phyloP scores from a whole-genome alignment of 1,140 invertebrate species.

The Aphelenchoides avenae region DNA sequence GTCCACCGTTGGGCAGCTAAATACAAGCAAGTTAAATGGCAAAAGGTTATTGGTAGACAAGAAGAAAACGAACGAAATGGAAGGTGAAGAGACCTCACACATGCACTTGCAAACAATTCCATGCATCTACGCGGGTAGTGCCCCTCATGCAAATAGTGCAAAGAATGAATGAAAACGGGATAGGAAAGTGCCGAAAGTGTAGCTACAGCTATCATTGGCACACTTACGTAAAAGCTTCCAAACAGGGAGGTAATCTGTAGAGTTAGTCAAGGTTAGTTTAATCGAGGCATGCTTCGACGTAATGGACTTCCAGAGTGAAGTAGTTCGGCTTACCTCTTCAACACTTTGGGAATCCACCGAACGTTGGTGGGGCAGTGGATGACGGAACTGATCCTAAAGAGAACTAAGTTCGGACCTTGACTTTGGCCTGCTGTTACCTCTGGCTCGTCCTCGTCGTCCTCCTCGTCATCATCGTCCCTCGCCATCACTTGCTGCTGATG shows the following conservation, averaged over 20 bases:
- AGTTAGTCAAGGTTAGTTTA: constrained; percentile 1
- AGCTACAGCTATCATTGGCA: constrained; percentile 1
- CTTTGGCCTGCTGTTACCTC: not conserved
- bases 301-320: not conserved
- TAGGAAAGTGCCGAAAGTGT: constrained; percentile 16
- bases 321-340: constrained; percentile 42
- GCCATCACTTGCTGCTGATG: constrained; percentile 3
- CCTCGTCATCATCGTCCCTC: constrained; percentile 22
- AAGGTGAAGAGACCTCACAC: not conserved
- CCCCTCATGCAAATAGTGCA: too few species aligned
- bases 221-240: constrained; percentile 56
- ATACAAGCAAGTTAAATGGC: constrained; percentile 11
- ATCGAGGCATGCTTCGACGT: not conserved
- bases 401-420: not conserved
- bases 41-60: too few species aligned
- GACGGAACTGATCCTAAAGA: not conserved
- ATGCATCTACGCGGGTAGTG: too few species aligned
- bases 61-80: constrained; percentile 5
- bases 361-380: constrained; percentile 2
- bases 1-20: constrained; percentile 1
- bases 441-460: constrained; percentile 39
- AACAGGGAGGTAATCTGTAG: constrained; percentile 51
- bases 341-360: constrained; percentile 43
- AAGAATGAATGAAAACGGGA: constrained; percentile 2
- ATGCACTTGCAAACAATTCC: not conserved